Base-by-base conservation (phyloP, 2,888 invertebrate species). In the Tachystola acroxantha region DNA sequence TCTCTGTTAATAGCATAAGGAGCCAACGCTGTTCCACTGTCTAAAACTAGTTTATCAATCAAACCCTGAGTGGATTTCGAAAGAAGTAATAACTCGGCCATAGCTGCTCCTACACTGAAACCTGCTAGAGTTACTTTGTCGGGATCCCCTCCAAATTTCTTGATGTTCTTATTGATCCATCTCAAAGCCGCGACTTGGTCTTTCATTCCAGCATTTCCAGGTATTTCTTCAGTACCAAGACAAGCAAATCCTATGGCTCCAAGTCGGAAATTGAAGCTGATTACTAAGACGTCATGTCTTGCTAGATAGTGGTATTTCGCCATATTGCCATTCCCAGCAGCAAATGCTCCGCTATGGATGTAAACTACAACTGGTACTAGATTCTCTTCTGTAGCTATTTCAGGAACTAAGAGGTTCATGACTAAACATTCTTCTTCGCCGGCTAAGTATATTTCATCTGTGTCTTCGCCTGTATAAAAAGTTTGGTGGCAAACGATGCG, bases 181-280 rank as follows among this genome's bases (percentile, higher is more conserved):
- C 89, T 74, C 31, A 97, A 74, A 0, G 94, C 95, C 62, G 94
- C 88, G 34, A 93, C 89, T 65, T 96, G 94, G 66, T 97, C 97
- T 64, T 93, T 91, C 31, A 97, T 66, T 0, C 94, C 97, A 44
- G 94, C 91, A 68, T 97, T 97, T 0, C 97, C 96, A 0, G 94
- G 91, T 14, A 91, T 89, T 45, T 89, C 89, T 50, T 82, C 72
- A 22, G 79, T 88, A 2, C 90, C 90, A 32, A 91, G 70, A 45
- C 89, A 90, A 12, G 92, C 88, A 66, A 93, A 93, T 10, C 92
- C 94, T 48, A 92, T 88, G 5, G 93, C 90, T 46, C 93, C 93
- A 34, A 91, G 78, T 50, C 94, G 87, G 57, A 93, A 94, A 57
- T 92, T 92, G 19, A 92, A 88, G 13, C 89, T 90, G 0, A 93